Evolutionary conservation across 1,140 invertebrate species (phyloP).

Genomic region (Eupristina koningsbergeri): DNA sequence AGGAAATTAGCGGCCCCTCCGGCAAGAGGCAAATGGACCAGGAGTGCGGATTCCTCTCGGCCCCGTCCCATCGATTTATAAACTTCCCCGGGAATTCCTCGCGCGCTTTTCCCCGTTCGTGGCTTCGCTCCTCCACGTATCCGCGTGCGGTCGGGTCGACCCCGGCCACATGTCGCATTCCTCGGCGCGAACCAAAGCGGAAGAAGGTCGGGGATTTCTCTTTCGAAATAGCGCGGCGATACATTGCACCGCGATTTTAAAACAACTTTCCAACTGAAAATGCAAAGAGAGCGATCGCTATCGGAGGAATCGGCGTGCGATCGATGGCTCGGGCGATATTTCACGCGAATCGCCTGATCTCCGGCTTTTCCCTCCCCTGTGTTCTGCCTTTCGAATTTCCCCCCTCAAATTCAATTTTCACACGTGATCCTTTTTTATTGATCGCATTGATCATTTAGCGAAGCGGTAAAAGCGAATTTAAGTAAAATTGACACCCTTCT

Average conservation of each 20-base stretch:
- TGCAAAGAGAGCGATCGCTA: neutral
- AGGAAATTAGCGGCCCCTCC: neutral
- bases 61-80: neutral
- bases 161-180: neutral
- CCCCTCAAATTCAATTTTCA: too few species aligned
- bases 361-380: too few species aligned
- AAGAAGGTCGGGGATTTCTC: neutral
- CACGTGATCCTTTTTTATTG: too few species aligned
- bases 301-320: too few species aligned
- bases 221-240: neutral
- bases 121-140: too few species aligned
- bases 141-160: too few species aligned
- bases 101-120: neutral
- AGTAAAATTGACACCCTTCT: too few species aligned
- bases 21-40: neutral
- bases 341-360: too few species aligned
- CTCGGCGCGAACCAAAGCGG: neutral
- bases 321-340: too few species aligned
- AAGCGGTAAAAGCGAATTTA: too few species aligned
- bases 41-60: neutral
- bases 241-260: neutral
- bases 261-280: neutral
- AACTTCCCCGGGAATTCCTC: neutral
- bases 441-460: too few species aligned
- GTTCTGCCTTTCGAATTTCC: too few species aligned